Conservation (phyloP, 2,113 vertebrate genomes). For the Tiliqua scincoides region DNA sequence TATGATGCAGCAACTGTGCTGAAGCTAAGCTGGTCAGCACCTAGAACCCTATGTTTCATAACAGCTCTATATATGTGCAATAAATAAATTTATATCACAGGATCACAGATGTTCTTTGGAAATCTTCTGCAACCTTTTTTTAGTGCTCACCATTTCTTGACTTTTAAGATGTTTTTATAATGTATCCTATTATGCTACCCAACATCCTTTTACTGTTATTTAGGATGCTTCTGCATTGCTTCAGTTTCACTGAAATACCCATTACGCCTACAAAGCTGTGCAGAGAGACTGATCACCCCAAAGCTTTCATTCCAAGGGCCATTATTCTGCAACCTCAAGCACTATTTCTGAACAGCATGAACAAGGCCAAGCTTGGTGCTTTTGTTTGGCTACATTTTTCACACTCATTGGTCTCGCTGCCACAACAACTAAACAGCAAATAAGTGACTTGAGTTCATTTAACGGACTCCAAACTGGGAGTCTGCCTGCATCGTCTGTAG, state of each 20-base stretch:
- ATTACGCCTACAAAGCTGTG: background rate
- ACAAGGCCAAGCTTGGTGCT: slow-evolving; percentile 29
- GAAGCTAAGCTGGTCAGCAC: too few relatives aligned
- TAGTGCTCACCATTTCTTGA: background rate
- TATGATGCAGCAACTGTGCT: background rate
- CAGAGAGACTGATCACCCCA: background rate
- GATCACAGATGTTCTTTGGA: background rate
- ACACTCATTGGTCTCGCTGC: slow-evolving; percentile 68
- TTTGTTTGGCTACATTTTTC: slow-evolving; percentile 66
- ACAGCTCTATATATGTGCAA: background rate
- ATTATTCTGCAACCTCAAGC: slow-evolving; percentile 18
- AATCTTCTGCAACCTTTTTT: background rate
- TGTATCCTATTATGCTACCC: background rate
- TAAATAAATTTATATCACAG: background rate
- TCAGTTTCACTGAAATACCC: background rate
- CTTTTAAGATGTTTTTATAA: background rate
- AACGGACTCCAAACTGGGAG: slow-evolving; percentile 64
- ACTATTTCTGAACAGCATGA: slow-evolving; percentile 25
- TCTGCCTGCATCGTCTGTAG: slow-evolving; percentile 68
- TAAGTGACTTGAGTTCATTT: slow-evolving; percentile 57
- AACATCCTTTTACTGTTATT: background rate
- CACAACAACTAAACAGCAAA: slow-evolving; percentile 63
- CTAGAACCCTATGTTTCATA: background rate
- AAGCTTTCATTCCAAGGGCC: slow-evolving; percentile 1
- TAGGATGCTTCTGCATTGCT: background rate